Base-by-base conservation (phyloP, 2,888 invertebrate genomes). In the Andrena bicolor region DNA sequence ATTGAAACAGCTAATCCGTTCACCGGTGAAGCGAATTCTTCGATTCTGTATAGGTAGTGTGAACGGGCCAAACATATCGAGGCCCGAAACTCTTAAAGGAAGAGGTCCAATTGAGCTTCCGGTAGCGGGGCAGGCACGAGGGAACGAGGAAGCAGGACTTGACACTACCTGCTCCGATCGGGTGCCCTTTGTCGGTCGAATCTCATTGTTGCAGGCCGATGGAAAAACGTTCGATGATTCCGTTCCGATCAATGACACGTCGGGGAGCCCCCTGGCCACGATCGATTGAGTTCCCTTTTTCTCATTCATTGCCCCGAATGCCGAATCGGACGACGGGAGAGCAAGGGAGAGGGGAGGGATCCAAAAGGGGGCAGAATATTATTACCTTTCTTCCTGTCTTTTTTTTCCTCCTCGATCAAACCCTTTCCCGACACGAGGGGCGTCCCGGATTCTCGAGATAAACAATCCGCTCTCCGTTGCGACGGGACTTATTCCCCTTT, bases 281-380 rank as follows among this genome's bases (percentile, higher is more conserved):
- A 89, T 90, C 88, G 90, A 90, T 90, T 72, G 86, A 88, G 85
- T 89, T 86, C 83, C 78, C 77, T 84, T 82, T 86, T 84, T 85
- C 77, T 86, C 80, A 85, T 88, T 86, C 88, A 86, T 88, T 83
- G 86, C 79, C 53, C 71, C 71, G 68, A 63, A 58, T 73, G 64
- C 63, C 63, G 80, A 69, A 72, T 73, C 71, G 30, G 81, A 64
- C 64, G 4, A 56, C 10, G 26, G 4, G n/a, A 61, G 65, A 69
- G 66, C 51, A 77, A 61, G 73, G 48, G 53, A 49, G 64, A 68
- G 30, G 23, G 53, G 66, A 70, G 64, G 82, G 64, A 58, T 61
- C 66, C 60, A 10, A 23, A 16, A 30, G 56, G 13, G 48, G 48
- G 48, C 68, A 76, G 84, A 85, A 83, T 83, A 83, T 81, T 83